Evolutionary conservation across 2,113 vertebrate species (phyloP), one percentile per base, ranked within the genome.

Genomic region (Setophaga petechia): DNA sequence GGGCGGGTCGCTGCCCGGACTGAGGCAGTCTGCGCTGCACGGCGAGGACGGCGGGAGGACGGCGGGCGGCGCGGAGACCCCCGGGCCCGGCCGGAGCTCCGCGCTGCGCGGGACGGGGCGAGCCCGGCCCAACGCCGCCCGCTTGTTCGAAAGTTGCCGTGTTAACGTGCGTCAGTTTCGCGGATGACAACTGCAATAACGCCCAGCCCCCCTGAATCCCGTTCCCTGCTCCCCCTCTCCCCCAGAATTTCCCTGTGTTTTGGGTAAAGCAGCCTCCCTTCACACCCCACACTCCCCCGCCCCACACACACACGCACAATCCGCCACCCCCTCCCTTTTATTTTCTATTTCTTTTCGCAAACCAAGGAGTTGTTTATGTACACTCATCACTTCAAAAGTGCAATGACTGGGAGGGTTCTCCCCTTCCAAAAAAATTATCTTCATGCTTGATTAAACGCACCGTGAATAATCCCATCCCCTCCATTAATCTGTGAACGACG

Each of bases 171-270:
- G 19, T 19, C 71, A 2, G 47, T 72, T 72, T 55, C 25, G 44
- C 14, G 12, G 49, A 7, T n/a, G 41, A n/a, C 54, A 52, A 33
- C 25, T 58, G 61, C 52, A 28, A 20, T 30, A 52, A 14, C 12
- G 13, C 44, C 54, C 43, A 22, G 27, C 28, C 7, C 6, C 24
- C 15, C n/a, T 20, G 30, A 30, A 19, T 10, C 11, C 18, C 4
- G 1, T 37, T 27, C 49, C 6, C 5, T 8, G 4, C 10, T 35
- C 15, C 7, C 20, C 4, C 3, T 27, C 6, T 7, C 3, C 12
- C 17, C 9, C 21, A 18, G 7, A 3, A 58, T 83, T 52, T 51
- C 23, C 33, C 15, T 5, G 22, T 49, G 33, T 24, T 68, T 41
- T 72, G 44, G 14, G 25, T 14, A 54, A 61, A 47, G 25, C 24